These are phyloP conservation scores for Brachyalestes nurse DNA, from an alignment of 2,797 vertebrate genomes.

Conservation along the genomic window DNA sequence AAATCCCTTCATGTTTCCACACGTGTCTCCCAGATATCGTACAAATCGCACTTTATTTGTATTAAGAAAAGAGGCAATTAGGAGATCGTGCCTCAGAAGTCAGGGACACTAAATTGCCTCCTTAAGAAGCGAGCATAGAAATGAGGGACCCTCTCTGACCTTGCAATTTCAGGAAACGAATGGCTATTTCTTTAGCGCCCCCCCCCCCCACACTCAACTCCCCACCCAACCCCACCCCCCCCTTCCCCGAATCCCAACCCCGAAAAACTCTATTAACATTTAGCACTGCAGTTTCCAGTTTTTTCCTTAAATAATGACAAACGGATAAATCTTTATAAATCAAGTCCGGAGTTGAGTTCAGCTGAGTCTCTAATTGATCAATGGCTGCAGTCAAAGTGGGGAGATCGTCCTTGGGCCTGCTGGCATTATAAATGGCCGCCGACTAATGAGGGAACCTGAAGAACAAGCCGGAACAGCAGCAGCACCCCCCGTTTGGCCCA, in stretches of 20 bases:
- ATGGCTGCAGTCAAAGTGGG: conserved; percentile 66
- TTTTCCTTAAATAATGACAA: conserved; percentile 71
- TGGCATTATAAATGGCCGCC: conserved; percentile 64
- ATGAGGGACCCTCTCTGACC: conserved; percentile 62
- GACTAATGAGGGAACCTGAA: conserved; percentile 63
- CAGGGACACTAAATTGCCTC: conserved; percentile 58
- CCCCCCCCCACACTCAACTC: conserved; percentile 1
- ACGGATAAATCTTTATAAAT: conserved; percentile 74
- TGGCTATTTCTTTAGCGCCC: conserved; percentile 49
- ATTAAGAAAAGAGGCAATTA: conserved; percentile 60
- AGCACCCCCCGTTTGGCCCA: conserved; percentile 37
- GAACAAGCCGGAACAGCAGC: conserved; percentile 52
- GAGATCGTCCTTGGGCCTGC: conserved; percentile 68
- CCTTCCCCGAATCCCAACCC: neutral
- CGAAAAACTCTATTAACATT: conserved; percentile 67
- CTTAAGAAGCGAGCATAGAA: conserved; percentile 60
- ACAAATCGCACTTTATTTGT: conserved; percentile 58
- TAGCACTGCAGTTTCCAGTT: conserved; percentile 65
- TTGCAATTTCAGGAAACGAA: conserved; percentile 65
- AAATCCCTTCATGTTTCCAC: conserved; percentile 39
- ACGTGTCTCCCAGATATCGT: conserved; percentile 42
- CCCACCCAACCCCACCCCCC: too few relatives aligned
- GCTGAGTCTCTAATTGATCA: conserved; percentile 71
- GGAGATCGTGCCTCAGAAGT: conserved; percentile 53
- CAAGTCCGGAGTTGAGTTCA: conserved; percentile 67